Conservation (phyloP, 2,797 vertebrate species). For the Mycteria americana region DNA sequence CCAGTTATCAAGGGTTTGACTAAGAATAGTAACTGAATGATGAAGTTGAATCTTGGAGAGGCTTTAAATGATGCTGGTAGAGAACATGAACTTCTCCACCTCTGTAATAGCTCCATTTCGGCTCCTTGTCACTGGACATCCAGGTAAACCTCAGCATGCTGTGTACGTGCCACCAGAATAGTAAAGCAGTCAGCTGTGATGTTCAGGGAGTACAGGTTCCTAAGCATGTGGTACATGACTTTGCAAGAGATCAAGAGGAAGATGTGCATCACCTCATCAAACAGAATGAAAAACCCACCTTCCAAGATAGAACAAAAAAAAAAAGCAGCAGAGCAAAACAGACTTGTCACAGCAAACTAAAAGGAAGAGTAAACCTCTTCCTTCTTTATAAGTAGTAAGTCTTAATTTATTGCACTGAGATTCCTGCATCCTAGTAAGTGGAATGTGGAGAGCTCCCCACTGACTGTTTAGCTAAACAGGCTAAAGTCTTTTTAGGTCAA, state of each 20-base stretch:
- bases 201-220: neutral
- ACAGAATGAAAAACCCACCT: neutral
- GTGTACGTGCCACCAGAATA: neutral
- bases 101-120: neutral
- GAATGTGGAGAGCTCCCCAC: neutral
- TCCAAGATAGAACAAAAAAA: neutral
- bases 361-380: neutral
- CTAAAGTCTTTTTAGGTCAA: neutral
- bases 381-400: neutral
- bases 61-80: neutral
- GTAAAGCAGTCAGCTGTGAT: neutral
- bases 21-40: neutral
- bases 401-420: neutral
- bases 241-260: neutral
- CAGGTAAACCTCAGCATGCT: neutral
- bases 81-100: neutral
- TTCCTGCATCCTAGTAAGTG: neutral
- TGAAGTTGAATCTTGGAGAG: neutral
- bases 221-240: neutral
- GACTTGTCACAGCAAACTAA: neutral
- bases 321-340: neutral
- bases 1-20: neutral
- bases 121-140: neutral
- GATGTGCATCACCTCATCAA: neutral
- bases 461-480: neutral